phyloP scores from a whole-genome alignment of 2,888 invertebrate genomes.

The Gymnocheta viridis region DNA sequence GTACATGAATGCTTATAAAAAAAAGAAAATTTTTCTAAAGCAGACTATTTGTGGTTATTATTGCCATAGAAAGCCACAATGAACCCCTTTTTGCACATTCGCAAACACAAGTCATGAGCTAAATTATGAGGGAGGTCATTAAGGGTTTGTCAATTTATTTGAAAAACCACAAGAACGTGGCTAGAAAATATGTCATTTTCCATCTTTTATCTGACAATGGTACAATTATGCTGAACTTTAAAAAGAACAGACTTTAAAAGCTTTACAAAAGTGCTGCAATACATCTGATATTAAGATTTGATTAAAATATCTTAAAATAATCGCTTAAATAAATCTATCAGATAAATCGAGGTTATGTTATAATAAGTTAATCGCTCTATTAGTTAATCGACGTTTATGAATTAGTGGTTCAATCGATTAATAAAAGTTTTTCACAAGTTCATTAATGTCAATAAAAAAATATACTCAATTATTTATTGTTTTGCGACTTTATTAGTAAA shows the following conservation, averaged over 20 bases:
- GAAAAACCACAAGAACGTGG: background rate
- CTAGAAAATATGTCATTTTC: background rate
- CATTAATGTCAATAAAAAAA: too few relatives aligned
- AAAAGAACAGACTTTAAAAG: too few relatives aligned
- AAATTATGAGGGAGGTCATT: background rate
- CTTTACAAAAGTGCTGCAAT: background rate
- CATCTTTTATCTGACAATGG: background rate
- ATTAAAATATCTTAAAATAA: too few relatives aligned
- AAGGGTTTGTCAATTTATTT: slow-evolving; percentile 29
- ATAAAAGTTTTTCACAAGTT: too few relatives aligned
- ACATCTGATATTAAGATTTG: too few relatives aligned
- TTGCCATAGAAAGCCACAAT: slow-evolving; percentile 12
- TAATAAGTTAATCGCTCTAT: too few relatives aligned
- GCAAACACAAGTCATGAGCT: background rate
- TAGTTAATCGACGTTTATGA: too few relatives aligned
- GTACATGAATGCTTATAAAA: background rate
- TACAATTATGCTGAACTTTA: background rate
- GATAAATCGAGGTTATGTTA: too few relatives aligned
- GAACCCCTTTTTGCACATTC: slow-evolving; percentile 9
- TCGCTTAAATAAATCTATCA: too few relatives aligned
- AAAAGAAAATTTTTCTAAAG: background rate
- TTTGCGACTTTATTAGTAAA: too few relatives aligned
- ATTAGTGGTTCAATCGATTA: too few relatives aligned
- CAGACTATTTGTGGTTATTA: slow-evolving; percentile 15
- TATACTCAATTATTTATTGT: too few relatives aligned